These are phyloP conservation scores for Rhadinocentrus ornatus DNA, from an alignment of 2,797 vertebrate genomes.

Conservation along the genomic window DNA sequence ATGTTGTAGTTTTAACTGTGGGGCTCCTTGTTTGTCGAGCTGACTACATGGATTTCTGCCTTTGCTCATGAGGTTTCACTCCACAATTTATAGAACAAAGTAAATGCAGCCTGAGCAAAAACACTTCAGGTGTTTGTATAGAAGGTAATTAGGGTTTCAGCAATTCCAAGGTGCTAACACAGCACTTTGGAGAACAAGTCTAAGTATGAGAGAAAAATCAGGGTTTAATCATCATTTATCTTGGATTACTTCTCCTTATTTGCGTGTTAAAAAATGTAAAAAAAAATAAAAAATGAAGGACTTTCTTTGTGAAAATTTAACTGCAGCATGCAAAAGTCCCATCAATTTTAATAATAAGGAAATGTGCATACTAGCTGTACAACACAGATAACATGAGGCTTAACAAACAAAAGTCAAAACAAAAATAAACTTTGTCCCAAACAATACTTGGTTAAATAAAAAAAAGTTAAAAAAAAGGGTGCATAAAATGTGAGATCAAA, in stretches of 20 bases:
- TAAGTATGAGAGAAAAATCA: background rate
- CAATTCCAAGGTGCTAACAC: background rate
- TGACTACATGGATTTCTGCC: conserved; percentile 1
- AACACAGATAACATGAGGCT: background rate
- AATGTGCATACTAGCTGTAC: too few relatives aligned
- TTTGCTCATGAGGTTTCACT: conserved; percentile 8
- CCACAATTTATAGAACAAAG: background rate
- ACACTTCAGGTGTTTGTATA: conserved; percentile 1
- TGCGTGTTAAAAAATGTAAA: background rate
- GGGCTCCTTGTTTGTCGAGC: background rate
- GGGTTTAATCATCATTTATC: background rate
- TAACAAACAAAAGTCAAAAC: background rate
- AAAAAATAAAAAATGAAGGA: background rate
- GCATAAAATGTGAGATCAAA: background rate
- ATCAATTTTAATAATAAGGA: background rate
- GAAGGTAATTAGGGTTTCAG: conserved; percentile 1
- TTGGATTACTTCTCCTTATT: background rate
- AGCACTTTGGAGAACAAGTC: background rate
- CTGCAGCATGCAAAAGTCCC: background rate
- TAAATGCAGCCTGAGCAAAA: background rate
- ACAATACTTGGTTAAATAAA: conserved; percentile 4
- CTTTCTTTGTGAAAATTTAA: background rate
- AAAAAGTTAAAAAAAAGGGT: background rate
- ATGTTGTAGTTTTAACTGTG: background rate
- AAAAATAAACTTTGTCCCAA: background rate